Percentiles rank a stretch among this genome's conserved stretches.
These are phyloP conservation scores for Trachops cirrhosus DNA, from an alignment of 2,797 vertebrate species.

Conservation along the genomic window DNA sequence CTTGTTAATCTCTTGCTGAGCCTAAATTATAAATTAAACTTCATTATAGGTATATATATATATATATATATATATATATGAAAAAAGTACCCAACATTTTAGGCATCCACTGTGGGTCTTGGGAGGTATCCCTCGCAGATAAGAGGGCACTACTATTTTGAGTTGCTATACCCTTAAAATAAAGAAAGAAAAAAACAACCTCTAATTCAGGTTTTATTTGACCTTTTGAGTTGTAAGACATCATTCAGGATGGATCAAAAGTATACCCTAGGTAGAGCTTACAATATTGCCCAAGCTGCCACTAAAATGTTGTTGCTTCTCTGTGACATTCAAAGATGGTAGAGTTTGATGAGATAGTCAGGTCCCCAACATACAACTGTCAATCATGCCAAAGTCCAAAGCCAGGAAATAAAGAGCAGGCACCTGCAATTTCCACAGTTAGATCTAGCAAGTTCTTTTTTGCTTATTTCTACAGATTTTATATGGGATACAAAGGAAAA, in stretches of 20 bases:
- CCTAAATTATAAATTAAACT: background rate
- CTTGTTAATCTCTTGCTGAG: background rate
- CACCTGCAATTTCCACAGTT: background rate
- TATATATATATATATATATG: no score
- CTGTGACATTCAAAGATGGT: background rate
- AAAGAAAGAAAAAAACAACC: background rate
- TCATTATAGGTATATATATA: background rate
- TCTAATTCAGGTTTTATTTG: constrained; percentile 7
- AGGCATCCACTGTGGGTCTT: background rate
- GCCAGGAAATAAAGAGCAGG: background rate
- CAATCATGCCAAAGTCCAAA: background rate
- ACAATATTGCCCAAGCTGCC: background rate
- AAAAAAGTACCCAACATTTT: background rate
- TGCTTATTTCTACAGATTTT: constrained; percentile 4
- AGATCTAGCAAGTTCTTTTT: background rate
- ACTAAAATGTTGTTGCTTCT: background rate
- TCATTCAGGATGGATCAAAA: constrained; percentile 50
- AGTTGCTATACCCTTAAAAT: background rate
- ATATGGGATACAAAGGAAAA: background rate
- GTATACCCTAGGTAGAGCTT: background rate
- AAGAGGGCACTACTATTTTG: background rate
- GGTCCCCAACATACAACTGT: background rate
- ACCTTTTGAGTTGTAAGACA: background rate
- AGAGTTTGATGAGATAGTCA: constrained; percentile 10
- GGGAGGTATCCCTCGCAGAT: background rate